Conservation (phyloP, 2,888 invertebrate genomes). For the Synanthedon vespiformis region DNA sequence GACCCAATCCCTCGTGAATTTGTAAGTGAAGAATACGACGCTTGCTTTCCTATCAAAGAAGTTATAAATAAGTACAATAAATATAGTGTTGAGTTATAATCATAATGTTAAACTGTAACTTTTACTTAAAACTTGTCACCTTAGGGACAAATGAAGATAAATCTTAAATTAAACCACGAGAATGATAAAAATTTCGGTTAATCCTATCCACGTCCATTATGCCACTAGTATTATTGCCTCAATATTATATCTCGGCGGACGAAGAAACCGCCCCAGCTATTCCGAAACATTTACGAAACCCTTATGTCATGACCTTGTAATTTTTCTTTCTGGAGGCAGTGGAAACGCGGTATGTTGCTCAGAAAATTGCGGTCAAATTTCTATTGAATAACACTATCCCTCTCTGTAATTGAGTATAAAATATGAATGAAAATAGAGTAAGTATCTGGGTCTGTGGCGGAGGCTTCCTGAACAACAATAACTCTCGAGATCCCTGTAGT, state of each 20-base stretch:
- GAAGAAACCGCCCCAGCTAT: slow-evolving; percentile 6
- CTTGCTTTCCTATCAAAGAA: too few relatives aligned
- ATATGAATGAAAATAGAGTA: slow-evolving; percentile 42
- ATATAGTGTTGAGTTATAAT: too few relatives aligned
- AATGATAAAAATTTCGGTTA: neutral
- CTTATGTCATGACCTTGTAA: slow-evolving; percentile 30
- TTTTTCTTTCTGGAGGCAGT: neutral
- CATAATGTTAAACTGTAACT: too few relatives aligned
- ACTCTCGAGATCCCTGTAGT: slow-evolving; percentile 50
- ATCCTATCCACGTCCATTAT: neutral
- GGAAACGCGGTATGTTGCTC: slow-evolving; percentile 9
- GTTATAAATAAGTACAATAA: too few relatives aligned
- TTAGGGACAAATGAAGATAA: too few relatives aligned
- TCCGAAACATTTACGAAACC: slow-evolving; percentile 17
- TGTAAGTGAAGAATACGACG: too few relatives aligned
- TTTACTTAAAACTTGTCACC: too few relatives aligned
- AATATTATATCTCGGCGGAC: neutral
- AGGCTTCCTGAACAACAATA: slow-evolving; percentile 41
- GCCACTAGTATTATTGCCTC: neutral
- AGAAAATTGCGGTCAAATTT: slow-evolving; percentile 11
- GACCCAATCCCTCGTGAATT: too few relatives aligned
- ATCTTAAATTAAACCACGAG: too few relatives aligned
- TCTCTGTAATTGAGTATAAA: slow-evolving; percentile 46
- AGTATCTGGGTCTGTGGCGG: slow-evolving; percentile 22
- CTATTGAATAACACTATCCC: slow-evolving; percentile 38